These are phyloP conservation scores for Danaus plexippus DNA, from an alignment of 1,140 invertebrate genomes.

Conservation along the genomic window DNA sequence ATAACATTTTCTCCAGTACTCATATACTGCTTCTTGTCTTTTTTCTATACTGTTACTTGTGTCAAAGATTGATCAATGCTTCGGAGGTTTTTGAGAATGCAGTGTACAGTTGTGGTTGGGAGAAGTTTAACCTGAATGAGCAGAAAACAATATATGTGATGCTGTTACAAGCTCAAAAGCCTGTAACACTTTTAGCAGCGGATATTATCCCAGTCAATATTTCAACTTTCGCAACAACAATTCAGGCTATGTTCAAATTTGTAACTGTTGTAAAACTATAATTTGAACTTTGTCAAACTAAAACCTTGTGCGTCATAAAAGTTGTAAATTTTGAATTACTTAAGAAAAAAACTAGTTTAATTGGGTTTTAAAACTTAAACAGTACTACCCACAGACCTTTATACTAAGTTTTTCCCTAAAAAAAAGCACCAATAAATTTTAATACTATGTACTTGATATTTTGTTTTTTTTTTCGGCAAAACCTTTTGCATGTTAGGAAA, in stretches of 20 bases:
- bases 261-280: constrained; percentile 54
- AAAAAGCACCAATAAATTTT: too few relatives aligned
- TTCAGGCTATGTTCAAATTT: constrained; percentile 54
- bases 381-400: too few relatives aligned
- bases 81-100: constrained; percentile 42
- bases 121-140: constrained; percentile 44
- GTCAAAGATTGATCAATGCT: constrained; percentile 47
- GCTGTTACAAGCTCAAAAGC: constrained; percentile 42
- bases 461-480: too few relatives aligned
- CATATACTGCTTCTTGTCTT: constrained; percentile 46
- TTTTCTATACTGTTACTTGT: constrained; percentile 55
- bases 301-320: too few relatives aligned
- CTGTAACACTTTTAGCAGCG: constrained; percentile 45
- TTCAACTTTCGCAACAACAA: constrained; percentile 47
- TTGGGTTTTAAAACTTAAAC: too few relatives aligned
- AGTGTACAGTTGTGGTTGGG: constrained; percentile 58
- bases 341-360: too few relatives aligned
- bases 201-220: constrained; percentile 56
- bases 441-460: too few relatives aligned
- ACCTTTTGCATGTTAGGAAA: too few relatives aligned
- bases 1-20: constrained; percentile 40
- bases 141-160: constrained; percentile 42
- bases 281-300: too few relatives aligned
- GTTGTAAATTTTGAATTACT: too few relatives aligned
- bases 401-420: too few relatives aligned